A percentile compares a stretch with the other conserved stretches of the same genome.
Conservation (phyloP, 2,113 vertebrate species). For the Chionodraco myersi region DNA sequence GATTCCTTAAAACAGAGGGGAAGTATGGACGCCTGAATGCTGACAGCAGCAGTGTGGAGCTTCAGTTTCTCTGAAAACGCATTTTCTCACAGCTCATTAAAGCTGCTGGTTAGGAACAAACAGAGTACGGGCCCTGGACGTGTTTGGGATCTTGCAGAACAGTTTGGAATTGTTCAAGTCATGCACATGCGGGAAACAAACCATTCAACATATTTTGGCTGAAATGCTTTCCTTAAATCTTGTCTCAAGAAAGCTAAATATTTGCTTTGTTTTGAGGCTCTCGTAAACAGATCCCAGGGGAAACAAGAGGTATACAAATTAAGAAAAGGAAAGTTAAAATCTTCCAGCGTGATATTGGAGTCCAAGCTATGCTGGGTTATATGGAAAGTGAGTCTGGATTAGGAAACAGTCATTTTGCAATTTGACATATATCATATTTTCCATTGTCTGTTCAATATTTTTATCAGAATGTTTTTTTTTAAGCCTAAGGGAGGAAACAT, state of each 20-base stretch:
- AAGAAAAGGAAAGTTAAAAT: neutral
- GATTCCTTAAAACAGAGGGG: constrained; percentile 8
- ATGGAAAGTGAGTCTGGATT: neutral
- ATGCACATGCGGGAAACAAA: neutral
- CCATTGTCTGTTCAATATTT: neutral
- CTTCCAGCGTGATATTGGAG: neutral
- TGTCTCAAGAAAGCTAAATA: neutral
- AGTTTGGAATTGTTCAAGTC: neutral
- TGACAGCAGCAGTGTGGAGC: neutral
- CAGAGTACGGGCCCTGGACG: too few relatives aligned
- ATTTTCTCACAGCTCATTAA: constrained; percentile 1
- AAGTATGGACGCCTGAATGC: constrained; percentile 7
- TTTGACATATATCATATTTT: neutral
- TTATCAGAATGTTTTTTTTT: neutral
- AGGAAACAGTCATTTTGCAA: neutral
- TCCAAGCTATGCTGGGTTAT: neutral
- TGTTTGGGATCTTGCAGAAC: neutral
- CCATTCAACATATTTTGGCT: neutral
- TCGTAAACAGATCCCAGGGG: neutral
- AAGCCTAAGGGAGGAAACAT: neutral
- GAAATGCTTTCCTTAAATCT: neutral
- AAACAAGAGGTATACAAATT: neutral
- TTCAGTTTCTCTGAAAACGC: neutral
- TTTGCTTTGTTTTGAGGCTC: neutral
- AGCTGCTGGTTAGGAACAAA: neutral